Conservation (phyloP, 2,113 vertebrate species). For the Scartelaos histophorus region DNA sequence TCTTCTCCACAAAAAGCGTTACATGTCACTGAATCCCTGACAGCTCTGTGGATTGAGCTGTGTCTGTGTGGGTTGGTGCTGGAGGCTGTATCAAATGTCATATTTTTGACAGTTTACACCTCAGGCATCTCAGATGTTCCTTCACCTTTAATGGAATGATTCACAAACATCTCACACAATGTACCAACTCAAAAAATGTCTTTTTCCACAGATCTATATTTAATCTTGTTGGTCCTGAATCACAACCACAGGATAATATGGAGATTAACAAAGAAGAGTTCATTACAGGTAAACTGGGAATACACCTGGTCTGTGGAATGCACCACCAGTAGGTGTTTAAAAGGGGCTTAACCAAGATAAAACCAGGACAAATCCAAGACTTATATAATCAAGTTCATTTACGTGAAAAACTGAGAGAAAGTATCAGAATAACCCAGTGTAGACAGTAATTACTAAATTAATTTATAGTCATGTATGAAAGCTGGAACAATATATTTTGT, state of each 20-base stretch:
- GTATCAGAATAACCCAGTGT: no score
- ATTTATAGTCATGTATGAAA: no score
- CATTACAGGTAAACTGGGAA: background rate
- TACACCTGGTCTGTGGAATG: background rate
- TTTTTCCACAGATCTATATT: no score
- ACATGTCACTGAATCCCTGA: constrained; percentile 50
- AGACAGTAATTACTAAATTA: no score
- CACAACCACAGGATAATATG: background rate
- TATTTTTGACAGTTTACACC: background rate
- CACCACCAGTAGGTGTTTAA: background rate
- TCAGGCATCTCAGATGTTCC: background rate
- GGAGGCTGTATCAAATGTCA: constrained; percentile 17
- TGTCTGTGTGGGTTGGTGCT: constrained; percentile 19
- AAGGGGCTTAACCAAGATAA: no score
- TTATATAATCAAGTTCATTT: background rate
- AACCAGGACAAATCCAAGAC: no score
- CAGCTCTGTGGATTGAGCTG: constrained; percentile 17
- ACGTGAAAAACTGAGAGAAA: no score
- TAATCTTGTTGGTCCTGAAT: no score
- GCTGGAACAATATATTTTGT: no score
- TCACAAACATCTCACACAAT: background rate
- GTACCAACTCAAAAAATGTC: background rate
- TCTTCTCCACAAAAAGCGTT: background rate
- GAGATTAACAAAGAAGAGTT: background rate
- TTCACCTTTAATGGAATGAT: background rate